phyloP scores from a whole-genome alignment of 2,888 invertebrate genomes.

The Dysmachus trigonus region DNA sequence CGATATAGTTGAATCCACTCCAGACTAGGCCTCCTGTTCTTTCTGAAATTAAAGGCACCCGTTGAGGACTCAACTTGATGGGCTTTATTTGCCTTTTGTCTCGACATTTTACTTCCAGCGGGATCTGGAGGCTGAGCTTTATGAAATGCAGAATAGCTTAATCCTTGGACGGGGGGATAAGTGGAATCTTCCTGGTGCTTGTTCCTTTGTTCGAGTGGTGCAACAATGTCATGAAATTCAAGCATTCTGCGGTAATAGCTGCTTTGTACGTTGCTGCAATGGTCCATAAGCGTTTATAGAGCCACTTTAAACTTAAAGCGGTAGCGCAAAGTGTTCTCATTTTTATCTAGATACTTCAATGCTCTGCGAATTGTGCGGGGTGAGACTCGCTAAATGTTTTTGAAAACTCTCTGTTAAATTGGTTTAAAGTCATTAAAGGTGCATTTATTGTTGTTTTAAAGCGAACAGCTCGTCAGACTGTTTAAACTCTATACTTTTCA shows the following conservation, averaged over 20 bases:
- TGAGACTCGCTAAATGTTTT: not conserved
- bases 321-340: not conserved
- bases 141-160: conserved; percentile 37
- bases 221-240: conserved; percentile 44
- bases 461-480: not conserved
- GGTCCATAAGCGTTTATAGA: conserved; percentile 33
- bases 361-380: not conserved
- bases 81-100: conserved; percentile 43
- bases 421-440: not conserved
- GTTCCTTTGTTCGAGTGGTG: conserved; percentile 39
- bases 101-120: conserved; percentile 38
- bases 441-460: not conserved
- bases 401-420: not conserved
- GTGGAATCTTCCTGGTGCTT: conserved; percentile 43
- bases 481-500: too few relatives aligned
- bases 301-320: conserved; percentile 17
- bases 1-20: conserved; percentile 25
- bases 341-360: not conserved
- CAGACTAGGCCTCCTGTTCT: conserved; percentile 40
- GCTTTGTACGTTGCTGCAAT: conserved; percentile 36
- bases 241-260: conserved; percentile 40
- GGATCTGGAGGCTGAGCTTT: conserved; percentile 1
- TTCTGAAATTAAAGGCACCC: conserved; percentile 39
- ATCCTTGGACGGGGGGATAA: conserved; percentile 38
- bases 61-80: conserved; percentile 39